Conservation (phyloP, 1,140 invertebrate species). For the Cotesia glomerata region DNA sequence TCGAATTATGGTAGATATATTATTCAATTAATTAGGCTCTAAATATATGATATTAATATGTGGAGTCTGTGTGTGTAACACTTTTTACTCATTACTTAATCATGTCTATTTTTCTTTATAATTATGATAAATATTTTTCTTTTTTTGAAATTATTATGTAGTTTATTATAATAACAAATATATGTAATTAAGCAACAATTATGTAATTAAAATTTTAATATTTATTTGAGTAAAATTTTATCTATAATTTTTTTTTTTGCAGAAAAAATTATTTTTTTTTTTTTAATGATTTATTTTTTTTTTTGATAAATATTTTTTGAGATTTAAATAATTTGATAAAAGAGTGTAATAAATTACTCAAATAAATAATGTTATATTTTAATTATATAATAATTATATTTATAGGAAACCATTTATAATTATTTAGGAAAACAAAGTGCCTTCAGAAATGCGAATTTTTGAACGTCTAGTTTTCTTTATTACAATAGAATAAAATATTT, state of each 20-base stretch:
- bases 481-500: background rate
- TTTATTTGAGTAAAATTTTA: background rate
- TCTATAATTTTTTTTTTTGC: no score
- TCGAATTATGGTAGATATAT: background rate
- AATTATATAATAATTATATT: background rate
- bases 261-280: no score
- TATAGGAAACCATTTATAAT: background rate
- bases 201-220: background rate
- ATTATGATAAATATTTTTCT: background rate
- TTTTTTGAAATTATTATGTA: background rate
- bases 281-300: no score
- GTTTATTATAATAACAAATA: background rate
- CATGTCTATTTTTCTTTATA: background rate
- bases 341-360: no score
- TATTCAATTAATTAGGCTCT: background rate
- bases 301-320: no score
- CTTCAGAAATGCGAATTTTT: constrained; percentile 9
- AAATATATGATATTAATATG: background rate
- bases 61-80: background rate
- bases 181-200: background rate
- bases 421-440: background rate
- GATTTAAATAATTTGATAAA: no score
- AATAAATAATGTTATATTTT: no score
- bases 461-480: background rate
- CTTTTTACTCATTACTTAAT: constrained; percentile 1